Evolutionary conservation across 2,797 vertebrate genomes (phyloP).

Genomic region (Clangula hyemalis): DNA sequence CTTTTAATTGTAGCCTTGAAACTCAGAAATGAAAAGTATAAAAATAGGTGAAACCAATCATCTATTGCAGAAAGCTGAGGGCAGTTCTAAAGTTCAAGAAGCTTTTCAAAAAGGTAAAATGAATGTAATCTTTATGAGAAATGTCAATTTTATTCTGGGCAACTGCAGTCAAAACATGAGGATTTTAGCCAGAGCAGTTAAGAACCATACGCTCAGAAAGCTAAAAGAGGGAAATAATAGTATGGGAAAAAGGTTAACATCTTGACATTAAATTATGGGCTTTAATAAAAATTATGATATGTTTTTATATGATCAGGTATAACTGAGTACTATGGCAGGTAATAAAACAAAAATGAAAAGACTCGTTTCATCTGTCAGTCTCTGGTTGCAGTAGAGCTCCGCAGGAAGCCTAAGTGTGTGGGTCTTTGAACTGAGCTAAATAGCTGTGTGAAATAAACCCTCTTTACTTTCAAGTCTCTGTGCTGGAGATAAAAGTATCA

Average conservation of each 20-base stretch:
- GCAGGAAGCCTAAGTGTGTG: neutral
- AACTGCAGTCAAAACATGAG: conserved; percentile 63
- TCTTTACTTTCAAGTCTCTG: neutral
- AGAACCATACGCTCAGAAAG: conserved; percentile 56
- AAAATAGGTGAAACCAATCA: conserved; percentile 61
- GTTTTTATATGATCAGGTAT: conserved; percentile 53
- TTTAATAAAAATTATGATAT: conserved; percentile 48
- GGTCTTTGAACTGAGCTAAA: conserved; percentile 46
- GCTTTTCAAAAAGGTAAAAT: conserved; percentile 67
- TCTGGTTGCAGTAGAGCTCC: neutral
- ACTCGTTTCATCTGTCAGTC: conserved; percentile 37
- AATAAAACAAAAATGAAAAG: conserved; percentile 49
- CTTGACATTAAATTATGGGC: conserved; percentile 60
- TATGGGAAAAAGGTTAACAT: conserved; percentile 56
- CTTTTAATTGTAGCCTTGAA: conserved; percentile 65
- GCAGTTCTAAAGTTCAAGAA: conserved; percentile 76
- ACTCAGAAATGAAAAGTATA: conserved; percentile 28
- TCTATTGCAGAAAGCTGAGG: conserved; percentile 63
- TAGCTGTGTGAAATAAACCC: neutral
- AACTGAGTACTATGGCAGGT: conserved; percentile 3
- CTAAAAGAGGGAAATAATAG: conserved; percentile 60
- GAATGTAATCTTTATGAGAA: conserved; percentile 67
- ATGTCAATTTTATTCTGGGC: conserved; percentile 69
- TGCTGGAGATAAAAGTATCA: neutral
- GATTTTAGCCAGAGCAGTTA: conserved; percentile 53